These are phyloP conservation scores for Apistogramma diplotaenia DNA, from an alignment of 2,113 vertebrate genomes.

Conservation along the genomic window DNA sequence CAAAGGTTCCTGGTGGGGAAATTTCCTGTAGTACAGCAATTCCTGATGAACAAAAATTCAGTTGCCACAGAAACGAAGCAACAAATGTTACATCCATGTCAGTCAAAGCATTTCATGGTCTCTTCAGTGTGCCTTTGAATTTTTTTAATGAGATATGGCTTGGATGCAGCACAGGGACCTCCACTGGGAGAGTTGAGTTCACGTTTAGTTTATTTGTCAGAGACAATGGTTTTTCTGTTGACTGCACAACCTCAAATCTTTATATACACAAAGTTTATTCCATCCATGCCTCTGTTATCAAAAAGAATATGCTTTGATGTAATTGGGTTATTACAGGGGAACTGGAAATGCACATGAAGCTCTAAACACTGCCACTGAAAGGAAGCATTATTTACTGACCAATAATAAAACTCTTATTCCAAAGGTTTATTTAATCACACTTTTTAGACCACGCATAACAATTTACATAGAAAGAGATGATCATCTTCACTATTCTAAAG, in stretches of 20 bases:
- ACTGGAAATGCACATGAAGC: not conserved
- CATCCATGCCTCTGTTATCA: not conserved
- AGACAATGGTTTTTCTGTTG: not conserved
- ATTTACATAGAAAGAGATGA: conserved; percentile 14
- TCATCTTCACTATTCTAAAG: conserved; percentile 7
- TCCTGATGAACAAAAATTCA: not conserved
- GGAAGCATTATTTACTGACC: not conserved
- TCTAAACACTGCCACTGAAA: not conserved
- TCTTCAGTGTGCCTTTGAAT: not conserved
- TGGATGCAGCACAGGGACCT: not conserved
- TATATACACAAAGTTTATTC: not conserved
- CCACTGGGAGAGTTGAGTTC: not conserved
- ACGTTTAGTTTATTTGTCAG: not conserved
- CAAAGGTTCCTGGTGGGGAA: not conserved
- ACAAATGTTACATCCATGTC: not conserved
- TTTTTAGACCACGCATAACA: conserved; percentile 22
- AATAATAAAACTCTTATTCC: not conserved
- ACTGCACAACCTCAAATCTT: not conserved
- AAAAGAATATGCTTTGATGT: not conserved
- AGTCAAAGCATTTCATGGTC: not conserved
- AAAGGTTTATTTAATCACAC: conserved; percentile 51
- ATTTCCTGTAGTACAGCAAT: not conserved
- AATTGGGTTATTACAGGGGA: not conserved
- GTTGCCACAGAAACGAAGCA: not conserved
- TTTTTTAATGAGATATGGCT: not conserved